These are phyloP conservation scores for Macrobrachium nipponense DNA, from an alignment of 1,140 invertebrate species.

Conservation along the genomic window DNA sequence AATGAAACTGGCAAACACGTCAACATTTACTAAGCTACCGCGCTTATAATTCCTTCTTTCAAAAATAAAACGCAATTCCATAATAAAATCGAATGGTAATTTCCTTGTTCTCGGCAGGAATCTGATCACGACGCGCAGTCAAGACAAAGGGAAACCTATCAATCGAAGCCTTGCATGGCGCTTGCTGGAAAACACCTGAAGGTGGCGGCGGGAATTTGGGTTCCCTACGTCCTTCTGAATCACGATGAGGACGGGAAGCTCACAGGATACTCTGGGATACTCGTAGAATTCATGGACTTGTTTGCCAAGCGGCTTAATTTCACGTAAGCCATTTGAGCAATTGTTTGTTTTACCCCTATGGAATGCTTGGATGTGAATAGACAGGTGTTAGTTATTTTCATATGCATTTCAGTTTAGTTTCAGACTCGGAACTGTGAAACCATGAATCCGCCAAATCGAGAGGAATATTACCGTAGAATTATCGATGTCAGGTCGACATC, in stretches of 20 bases:
- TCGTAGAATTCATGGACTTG: background rate
- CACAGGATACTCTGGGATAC: background rate
- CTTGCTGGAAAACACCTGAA: constrained; percentile 2
- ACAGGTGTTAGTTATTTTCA: background rate
- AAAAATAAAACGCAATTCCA: background rate
- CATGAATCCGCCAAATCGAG: too few species aligned
- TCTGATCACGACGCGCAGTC: too few species aligned
- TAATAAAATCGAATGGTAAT: background rate
- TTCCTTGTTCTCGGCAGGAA: too few species aligned
- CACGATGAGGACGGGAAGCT: background rate
- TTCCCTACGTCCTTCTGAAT: background rate
- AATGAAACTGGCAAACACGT: too few species aligned
- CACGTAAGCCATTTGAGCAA: background rate
- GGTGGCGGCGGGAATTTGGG: background rate
- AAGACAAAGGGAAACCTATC: too few species aligned
- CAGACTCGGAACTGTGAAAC: too few species aligned
- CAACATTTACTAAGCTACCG: background rate
- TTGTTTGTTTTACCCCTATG: background rate
- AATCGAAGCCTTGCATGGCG: background rate
- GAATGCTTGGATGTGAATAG: too few species aligned
- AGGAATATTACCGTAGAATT: too few species aligned
- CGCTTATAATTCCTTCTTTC: background rate
- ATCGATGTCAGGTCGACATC: too few species aligned
- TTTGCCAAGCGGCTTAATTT: background rate
- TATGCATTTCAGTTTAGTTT: background rate